Base-by-base conservation (phyloP, 1,140 invertebrate species). In the Acromyrmex echinatior region DNA sequence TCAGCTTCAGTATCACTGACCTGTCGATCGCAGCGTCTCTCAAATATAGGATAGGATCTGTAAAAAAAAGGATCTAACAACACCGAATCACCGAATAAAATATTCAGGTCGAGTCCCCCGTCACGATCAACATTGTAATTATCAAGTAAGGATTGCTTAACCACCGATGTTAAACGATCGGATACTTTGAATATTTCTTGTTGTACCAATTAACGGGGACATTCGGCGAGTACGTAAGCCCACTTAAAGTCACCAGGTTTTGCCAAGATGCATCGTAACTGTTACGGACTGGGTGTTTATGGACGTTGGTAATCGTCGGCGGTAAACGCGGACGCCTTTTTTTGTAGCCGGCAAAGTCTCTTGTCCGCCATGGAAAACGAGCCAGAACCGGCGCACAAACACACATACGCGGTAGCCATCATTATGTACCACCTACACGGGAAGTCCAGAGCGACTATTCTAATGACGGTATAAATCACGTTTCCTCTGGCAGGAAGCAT, bases 401-500 rank as follows among this genome's bases (percentile, higher is more conserved):
- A 39, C 49, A 56, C 35, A 66, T 85, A 56, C 68, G 65, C 87
- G 65, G 90, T 90, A 87, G 76, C 87, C 76, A 91, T 93, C 86
- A 82, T 92, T 91, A 91, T 90, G 87, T 73, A 81, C 88, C 92
- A 90, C 93, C 91, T 86, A 93, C 92, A 79, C 87, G 79, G 80
- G 82, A 86, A 86, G 86, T 91, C 76, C 86, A 78, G 58, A 80
- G 84, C 88, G 79, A 89, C 87, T 88, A 90, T 91, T 92, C 91
- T 92, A 93, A 94, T 92, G 91, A 91, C 85, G 78, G 87, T 87
- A 93, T 93, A 93, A 94, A 93, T 93, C 90, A 94, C 71, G 80
- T 51, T 88, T 28, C 73, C 31, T 60, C 39, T 68, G 63, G 74
- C 87, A 90, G 90, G 91, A 92, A 90, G 89, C 90, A 92, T 91